These are phyloP conservation scores for Cosmia pyralina DNA, from an alignment of 2,888 invertebrate species.

Conservation along the genomic window DNA sequence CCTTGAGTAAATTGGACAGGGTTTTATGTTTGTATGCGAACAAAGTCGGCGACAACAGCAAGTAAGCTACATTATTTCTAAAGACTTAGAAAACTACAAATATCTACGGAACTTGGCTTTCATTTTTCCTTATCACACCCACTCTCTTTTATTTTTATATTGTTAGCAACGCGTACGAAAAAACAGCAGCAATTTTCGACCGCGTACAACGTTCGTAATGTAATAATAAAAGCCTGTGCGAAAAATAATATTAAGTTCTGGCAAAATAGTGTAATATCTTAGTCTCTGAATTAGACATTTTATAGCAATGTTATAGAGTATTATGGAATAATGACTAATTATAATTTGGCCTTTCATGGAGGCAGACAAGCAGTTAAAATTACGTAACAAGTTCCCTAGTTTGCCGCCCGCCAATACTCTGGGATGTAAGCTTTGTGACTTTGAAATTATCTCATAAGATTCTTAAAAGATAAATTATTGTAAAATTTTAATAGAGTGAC, in stretches of 20 bases:
- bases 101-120: conserved; percentile 1
- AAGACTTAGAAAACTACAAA: not conserved
- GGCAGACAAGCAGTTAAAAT: not conserved
- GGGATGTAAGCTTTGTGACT: not conserved
- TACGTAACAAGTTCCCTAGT: not conserved
- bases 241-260: conserved; percentile 37
- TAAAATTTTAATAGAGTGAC: not conserved
- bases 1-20: not conserved
- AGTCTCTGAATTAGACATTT: not conserved
- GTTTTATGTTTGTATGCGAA: not conserved
- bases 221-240: conserved; percentile 35
- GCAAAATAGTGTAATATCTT: conserved; percentile 9
- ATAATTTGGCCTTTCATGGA: not conserved
- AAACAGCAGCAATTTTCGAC: conserved; percentile 40
- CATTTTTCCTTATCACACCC: not conserved
- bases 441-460: conserved; percentile 8
- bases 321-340: not conserved
- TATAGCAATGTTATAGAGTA: not conserved
- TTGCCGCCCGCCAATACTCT: not conserved
- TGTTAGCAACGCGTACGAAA: conserved; percentile 28
- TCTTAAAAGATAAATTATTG: not conserved
- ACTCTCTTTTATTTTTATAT: conserved; percentile 19
- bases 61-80: not conserved
- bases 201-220: conserved; percentile 13
- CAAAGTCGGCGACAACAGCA: not conserved